Percentiles rank a stretch among this genome's conserved stretches.
Conservation (phyloP, 2,888 invertebrate species). For the Clanis bilineata region DNA sequence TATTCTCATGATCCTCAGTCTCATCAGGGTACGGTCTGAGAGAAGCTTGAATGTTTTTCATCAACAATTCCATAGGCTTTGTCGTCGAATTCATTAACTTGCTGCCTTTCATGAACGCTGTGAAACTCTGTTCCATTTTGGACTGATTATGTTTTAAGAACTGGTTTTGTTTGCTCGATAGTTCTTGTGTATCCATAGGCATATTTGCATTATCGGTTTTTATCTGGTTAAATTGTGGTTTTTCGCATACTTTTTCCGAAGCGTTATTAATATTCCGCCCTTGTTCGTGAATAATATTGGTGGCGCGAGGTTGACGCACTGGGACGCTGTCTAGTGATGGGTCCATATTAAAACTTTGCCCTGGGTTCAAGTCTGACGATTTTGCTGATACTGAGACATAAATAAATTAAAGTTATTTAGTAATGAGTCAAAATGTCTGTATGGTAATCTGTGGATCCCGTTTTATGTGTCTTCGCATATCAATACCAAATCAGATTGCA, state of each 20-base stretch:
- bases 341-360: constrained; percentile 51
- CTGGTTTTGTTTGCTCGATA: not conserved
- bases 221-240: constrained; percentile 17
- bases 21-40: constrained; percentile 51
- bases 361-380: constrained; percentile 30
- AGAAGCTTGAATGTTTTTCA: constrained; percentile 53
- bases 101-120: constrained; percentile 28
- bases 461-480: too few relatives aligned
- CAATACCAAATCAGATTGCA: too few relatives aligned
- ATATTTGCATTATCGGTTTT: not conserved
- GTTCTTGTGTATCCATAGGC: not conserved
- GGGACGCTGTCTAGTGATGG: constrained; percentile 64
- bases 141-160: constrained; percentile 1
- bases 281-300: constrained; percentile 29
- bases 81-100: constrained; percentile 25
- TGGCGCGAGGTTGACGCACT: constrained; percentile 57
- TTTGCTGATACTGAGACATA: constrained; percentile 47
- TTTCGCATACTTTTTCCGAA: constrained; percentile 28
- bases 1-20: constrained; percentile 56
- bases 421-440: too few relatives aligned
- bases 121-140: not conserved
- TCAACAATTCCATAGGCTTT: constrained; percentile 51
- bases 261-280: constrained; percentile 32
- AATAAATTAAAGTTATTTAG: too few relatives aligned
- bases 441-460: too few relatives aligned